Evolutionary conservation across 2,888 invertebrate genomes (phyloP).

Genomic region (Diarsia brunnea): DNA sequence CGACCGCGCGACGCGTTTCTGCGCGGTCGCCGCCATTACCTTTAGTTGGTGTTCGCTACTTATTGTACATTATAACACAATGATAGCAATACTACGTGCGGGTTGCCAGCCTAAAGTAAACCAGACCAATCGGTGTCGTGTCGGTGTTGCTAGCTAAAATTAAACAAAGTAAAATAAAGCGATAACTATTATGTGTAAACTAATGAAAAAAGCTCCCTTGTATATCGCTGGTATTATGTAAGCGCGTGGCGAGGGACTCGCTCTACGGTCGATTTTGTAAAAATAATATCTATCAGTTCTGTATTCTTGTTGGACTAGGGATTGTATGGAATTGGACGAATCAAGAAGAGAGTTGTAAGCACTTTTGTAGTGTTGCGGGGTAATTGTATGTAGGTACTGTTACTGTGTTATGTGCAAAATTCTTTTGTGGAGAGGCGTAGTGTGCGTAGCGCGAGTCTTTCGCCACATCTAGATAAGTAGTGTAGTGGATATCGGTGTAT

Average conservation of each 20-base stretch:
- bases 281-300: constrained; percentile 44
- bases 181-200: constrained; percentile 76
- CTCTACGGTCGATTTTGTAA: constrained; percentile 34
- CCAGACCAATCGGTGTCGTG: constrained; percentile 89
- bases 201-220: constrained; percentile 76
- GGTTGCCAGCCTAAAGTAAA: constrained; percentile 78
- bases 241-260: constrained; percentile 65
- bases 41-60: constrained; percentile 53
- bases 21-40: constrained; percentile 15
- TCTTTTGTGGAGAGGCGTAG: neutral
- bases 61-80: constrained; percentile 64
- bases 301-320: constrained; percentile 24
- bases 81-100: constrained; percentile 85
- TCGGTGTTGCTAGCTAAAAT: constrained; percentile 84
- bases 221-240: constrained; percentile 76
- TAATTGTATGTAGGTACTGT: constrained; percentile 23
- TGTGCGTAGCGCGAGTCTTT: constrained; percentile 42
- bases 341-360: constrained; percentile 12
- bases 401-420: neutral
- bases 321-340: constrained; percentile 16
- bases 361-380: neutral
- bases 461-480: constrained; percentile 63
- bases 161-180: constrained; percentile 70
- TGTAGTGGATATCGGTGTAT: constrained; percentile 77
- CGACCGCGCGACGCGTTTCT: constrained; percentile 6